Evolutionary conservation across 2,797 vertebrate genomes (phyloP).

Genomic region (Sphenopsis melanotis): DNA sequence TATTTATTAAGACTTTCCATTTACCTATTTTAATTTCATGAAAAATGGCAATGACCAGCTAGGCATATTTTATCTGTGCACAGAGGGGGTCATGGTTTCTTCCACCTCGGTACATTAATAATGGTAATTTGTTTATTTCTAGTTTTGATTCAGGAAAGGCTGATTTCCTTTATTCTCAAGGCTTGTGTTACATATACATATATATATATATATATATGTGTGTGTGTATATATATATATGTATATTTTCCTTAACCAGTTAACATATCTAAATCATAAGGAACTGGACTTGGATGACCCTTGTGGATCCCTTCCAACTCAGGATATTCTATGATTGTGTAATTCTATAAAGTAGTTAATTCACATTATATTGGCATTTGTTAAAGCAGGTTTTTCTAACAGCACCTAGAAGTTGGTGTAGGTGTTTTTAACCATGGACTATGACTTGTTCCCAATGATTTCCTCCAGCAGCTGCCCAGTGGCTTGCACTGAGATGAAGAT

Average conservation of each 20-base stretch:
- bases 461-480: not conserved
- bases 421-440: not conserved
- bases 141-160: not conserved
- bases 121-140: not conserved
- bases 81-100: not conserved
- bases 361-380: accelerated
- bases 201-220: too few relatives aligned
- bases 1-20: not conserved
- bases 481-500: not conserved
- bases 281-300: not conserved
- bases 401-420: not conserved
- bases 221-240: too few relatives aligned
- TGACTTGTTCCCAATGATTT: not conserved
- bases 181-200: too few relatives aligned
- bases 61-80: not conserved
- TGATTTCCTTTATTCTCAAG: not conserved
- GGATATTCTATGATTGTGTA: not conserved
- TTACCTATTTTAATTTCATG: not conserved
- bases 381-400: not conserved
- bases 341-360: not conserved
- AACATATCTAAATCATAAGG: not conserved
- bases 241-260: not conserved
- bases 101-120: not conserved
- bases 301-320: not conserved
- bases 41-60: not conserved